Conservation (phyloP, 2,113 vertebrate species). For the Tupaia tana region DNA sequence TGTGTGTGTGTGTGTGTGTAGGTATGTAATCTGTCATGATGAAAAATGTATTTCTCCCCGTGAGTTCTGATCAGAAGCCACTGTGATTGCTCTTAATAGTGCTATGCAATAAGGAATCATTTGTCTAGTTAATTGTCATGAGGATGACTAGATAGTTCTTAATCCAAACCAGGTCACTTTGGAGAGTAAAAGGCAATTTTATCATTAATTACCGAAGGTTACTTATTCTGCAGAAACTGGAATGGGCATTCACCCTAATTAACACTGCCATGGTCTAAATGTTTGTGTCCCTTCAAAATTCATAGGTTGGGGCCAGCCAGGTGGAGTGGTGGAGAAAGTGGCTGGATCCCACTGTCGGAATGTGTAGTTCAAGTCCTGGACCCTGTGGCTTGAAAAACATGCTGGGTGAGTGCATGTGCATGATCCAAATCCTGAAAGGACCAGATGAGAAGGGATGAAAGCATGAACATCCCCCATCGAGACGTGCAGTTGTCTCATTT, state of each 20-base stretch:
- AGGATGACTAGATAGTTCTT: not conserved
- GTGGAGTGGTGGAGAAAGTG: no score
- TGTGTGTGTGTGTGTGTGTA: no score
- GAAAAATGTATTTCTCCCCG: not conserved
- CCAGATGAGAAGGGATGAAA: no score
- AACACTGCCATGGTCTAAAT: not conserved
- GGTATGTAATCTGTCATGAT: not conserved
- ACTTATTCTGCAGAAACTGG: not conserved
- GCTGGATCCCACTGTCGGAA: not conserved
- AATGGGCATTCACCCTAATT: not conserved
- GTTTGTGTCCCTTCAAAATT: not conserved
- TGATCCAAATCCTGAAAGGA: no score
- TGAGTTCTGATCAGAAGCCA: not conserved
- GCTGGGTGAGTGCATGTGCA: no score
- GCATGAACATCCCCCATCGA: no score
- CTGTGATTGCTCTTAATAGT: not conserved
- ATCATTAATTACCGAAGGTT: not conserved
- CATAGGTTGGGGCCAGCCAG: not conserved
- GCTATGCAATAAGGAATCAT: not conserved
- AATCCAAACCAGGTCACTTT: not conserved
- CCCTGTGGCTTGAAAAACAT: no score
- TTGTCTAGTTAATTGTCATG: not conserved
- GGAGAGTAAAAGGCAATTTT: not conserved
- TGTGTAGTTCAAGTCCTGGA: no score
- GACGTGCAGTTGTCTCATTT: no score